phyloP scores from a whole-genome alignment of 2,113 vertebrate species.

The Acrocephalus arundinaceus region DNA sequence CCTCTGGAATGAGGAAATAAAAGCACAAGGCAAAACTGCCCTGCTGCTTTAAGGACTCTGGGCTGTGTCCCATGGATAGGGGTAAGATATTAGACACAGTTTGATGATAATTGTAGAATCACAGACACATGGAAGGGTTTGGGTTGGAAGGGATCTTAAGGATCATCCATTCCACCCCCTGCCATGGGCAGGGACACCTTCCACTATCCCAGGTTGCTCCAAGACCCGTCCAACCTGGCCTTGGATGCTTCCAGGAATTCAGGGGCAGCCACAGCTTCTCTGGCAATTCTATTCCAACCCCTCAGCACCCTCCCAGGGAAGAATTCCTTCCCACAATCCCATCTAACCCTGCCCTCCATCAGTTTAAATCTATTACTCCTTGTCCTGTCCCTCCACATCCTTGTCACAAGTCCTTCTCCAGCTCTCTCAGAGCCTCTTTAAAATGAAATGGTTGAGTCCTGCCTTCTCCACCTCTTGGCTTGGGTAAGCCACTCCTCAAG shows the following conservation, averaged over 20 bases:
- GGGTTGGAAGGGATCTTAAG: neutral
- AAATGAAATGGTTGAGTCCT: neutral
- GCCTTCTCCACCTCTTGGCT: neutral
- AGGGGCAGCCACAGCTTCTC: neutral
- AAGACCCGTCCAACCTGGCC: accelerated
- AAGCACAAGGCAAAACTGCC: neutral
- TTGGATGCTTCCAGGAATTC: neutral
- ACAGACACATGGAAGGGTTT: neutral
- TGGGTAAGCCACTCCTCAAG: neutral
- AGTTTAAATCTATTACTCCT: neutral
- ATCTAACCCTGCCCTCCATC: neutral
- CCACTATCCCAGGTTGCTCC: accelerated
- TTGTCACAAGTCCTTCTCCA: neutral
- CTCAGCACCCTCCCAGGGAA: accelerated
- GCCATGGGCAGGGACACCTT: neutral
- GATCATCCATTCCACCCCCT: neutral
- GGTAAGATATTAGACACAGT: neutral
- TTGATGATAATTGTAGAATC: neutral
- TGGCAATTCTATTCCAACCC: neutral
- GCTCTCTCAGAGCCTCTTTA: neutral
- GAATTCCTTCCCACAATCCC: neutral
- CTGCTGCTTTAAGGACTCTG: neutral
- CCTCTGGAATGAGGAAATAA: neutral
- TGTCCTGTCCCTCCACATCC: neutral
- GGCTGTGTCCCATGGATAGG: neutral